A percentile compares a stretch with the other conserved stretches of the same genome.
Evolutionary conservation across 2,797 vertebrate species (phyloP).

Genomic region (Neostethus bicornis): DNA sequence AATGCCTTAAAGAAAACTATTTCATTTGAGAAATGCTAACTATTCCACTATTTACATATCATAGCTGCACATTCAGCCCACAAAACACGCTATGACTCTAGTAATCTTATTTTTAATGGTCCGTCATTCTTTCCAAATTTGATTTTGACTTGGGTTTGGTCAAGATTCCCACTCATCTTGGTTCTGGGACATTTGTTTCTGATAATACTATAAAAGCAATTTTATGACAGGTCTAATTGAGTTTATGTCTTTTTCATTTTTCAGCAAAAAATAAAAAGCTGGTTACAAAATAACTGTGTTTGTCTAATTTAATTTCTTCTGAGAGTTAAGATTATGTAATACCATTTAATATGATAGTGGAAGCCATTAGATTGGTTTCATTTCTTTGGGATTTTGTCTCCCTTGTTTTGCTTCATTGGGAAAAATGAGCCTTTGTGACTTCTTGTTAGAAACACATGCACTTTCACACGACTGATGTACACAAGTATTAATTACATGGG

Average conservation of each 20-base stretch:
- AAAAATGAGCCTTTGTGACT: slow-evolving; percentile 61
- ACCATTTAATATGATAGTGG: slow-evolving; percentile 49
- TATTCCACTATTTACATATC: slow-evolving; percentile 72
- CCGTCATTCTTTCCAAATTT: slow-evolving; percentile 65
- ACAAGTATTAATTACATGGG: no score
- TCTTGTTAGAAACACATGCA: slow-evolving; percentile 33
- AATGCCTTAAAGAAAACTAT: slow-evolving; percentile 78
- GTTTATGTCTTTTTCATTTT: slow-evolving; percentile 71
- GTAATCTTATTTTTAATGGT: slow-evolving; percentile 72
- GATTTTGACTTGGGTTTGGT: slow-evolving; percentile 64
- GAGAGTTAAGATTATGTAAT: slow-evolving; percentile 62
- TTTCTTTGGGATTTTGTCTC: slow-evolving; percentile 43
- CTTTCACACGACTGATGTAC: slow-evolving; percentile 6
- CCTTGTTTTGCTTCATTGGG: slow-evolving; percentile 25
- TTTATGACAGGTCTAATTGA: slow-evolving; percentile 67
- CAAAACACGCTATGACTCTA: slow-evolving; percentile 62
- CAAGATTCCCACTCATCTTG: slow-evolving; percentile 56
- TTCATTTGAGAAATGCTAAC: slow-evolving; percentile 75
- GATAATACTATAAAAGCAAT: slow-evolving; percentile 74
- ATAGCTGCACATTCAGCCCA: slow-evolving; percentile 50
- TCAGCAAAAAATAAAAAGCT: slow-evolving; percentile 70
- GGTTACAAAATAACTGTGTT: slow-evolving; percentile 62
- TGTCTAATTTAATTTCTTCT: slow-evolving; percentile 61
- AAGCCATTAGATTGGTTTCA: slow-evolving; percentile 46
- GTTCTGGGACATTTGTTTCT: slow-evolving; percentile 69